Base-by-base conservation (phyloP, 2,888 invertebrate species). In the Orchesella flavescens region DNA sequence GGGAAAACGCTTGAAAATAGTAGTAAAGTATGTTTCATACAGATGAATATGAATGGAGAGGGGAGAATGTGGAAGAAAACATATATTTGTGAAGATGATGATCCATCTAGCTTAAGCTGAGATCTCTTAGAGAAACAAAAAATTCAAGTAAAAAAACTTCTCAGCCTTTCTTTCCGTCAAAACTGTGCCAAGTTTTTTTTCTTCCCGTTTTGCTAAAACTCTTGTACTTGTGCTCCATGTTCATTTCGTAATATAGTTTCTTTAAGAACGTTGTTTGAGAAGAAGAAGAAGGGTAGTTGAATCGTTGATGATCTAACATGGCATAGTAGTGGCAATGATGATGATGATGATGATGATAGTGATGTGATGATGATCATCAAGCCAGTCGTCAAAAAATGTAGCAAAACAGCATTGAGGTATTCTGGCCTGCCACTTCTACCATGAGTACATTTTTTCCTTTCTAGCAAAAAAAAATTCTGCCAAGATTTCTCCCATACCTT, bases 21-120 rank as follows among this genome's bases (percentile, higher is more conserved):
- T 34, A 34, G 34, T 34, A 34, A 34, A 34, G 34, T 34, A 34
- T 34, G 34, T 34, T 34, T 4, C 34, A 34, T 7, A 34, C 2
- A 7, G 34, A 34, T 68, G 68, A 68, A 68, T 68, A 68, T 68
- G 68, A 53, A 68, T 68, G 68, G 21, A 68, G 21, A 13, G 34
- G 34, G 34, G 34, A 34, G 34, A 34, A 34, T 34, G 34, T 34
- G 34, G 17, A 53, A 19, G 17, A 46, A 66, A 53, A 2, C 7
- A 34, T 34, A 34, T 34, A 34, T 34, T 34, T 34, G 34, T 34
- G 68, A 46, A 46, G 53, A 68, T 49, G 68, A 68, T 68, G 53
- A 68, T 68, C 68, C 68, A 53, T 68, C 68, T 17, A 21, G 68
- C 53, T 53, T 49, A 68, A 21, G 53, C 12, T 3, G 34, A 34